Evolutionary conservation across 2,113 vertebrate genomes (phyloP), one percentile per base, ranked within the genome.

Genomic region (Cygnus atratus): DNA sequence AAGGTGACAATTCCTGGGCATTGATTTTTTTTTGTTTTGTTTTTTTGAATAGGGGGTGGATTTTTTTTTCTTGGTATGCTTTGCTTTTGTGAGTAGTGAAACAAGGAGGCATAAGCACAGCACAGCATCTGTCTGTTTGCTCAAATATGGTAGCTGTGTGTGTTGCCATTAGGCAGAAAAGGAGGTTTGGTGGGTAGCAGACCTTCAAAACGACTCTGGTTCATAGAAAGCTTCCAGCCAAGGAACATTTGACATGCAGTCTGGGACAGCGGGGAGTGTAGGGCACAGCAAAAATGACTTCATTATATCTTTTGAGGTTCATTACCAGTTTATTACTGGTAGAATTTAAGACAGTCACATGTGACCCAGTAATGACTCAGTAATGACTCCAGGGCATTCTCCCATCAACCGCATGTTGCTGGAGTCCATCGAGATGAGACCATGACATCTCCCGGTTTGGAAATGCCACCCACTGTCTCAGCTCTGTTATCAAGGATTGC

Each of bases 181-280:
- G 62, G 22, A 52, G 39, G 46, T 41, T 14, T 70, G 16, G n/a
- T 17, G 62, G 31, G n/a, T 65, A 22, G 21, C 20, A 74, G 33
- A 28, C 17, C 63, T 58, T n/a, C n/a, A 2, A 5, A 46, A 80
- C 2, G 0, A 21, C 19, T 11, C 7, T 24, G 37, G 11, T 24
- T 52, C 48, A 37, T 14, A 39, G 28, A 73, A 9, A 26, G 6
- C 55, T 74, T 74, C 59, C 44, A 84, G 20, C 26, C 4, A 2
- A 65, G 52, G 17, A 17, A 29, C 18, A 18, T 44, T 41, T 9
- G 29, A 24, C 25, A 14, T 6, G 11, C 26, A 63, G n/a, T 52
- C 57, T 62, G 33, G 20, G 61, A 26, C 29, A 46, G 15, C 6
- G 25, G 3, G 3, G 46, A 46, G 46, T 46, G 46, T 20, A 19